phyloP scores from a whole-genome alignment of 2,113 vertebrate genomes.

The Corydoras maculifer region DNA sequence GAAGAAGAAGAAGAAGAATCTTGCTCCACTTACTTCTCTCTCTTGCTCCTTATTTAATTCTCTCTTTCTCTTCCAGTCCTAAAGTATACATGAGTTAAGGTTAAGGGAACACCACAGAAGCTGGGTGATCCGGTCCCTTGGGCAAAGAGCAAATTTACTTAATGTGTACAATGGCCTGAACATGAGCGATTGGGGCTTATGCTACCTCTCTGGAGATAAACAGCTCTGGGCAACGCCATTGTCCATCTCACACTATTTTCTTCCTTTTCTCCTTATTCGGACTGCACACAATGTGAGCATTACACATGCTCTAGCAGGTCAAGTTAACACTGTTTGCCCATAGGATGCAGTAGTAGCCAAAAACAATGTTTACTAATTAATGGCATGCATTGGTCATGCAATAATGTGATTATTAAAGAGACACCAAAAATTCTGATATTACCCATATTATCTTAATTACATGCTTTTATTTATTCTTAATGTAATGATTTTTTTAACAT shows the following conservation, averaged over 20 bases:
- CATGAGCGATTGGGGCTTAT: conserved; percentile 49
- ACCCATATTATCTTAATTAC: neutral
- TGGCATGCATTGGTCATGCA: conserved; percentile 30
- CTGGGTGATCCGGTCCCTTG: conserved; percentile 39
- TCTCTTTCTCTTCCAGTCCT: too few species aligned
- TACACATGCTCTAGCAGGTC: conserved; percentile 56
- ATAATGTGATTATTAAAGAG: conserved; percentile 16
- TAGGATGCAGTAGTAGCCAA: conserved; percentile 54
- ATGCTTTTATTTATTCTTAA: neutral
- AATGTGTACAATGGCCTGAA: conserved; percentile 56
- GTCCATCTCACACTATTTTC: conserved; percentile 40
- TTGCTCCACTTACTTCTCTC: too few species aligned
- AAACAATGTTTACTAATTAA: conserved; percentile 46
- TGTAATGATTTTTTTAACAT: too few species aligned
- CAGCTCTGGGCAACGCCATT: conserved; percentile 61
- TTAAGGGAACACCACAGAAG: too few species aligned
- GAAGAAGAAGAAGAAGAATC: too few species aligned
- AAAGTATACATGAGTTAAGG: too few species aligned
- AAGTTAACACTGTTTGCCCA: conserved; percentile 52
- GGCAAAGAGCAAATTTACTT: conserved; percentile 63
- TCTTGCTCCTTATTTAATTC: too few species aligned
- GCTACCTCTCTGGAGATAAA: conserved; percentile 57
- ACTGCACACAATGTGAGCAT: conserved; percentile 56
- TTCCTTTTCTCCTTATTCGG: conserved; percentile 49
- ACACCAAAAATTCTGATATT: too few species aligned